Conservation (phyloP, 92 coral and sea anemone species). For the Isaurus tuberculatus region DNA sequence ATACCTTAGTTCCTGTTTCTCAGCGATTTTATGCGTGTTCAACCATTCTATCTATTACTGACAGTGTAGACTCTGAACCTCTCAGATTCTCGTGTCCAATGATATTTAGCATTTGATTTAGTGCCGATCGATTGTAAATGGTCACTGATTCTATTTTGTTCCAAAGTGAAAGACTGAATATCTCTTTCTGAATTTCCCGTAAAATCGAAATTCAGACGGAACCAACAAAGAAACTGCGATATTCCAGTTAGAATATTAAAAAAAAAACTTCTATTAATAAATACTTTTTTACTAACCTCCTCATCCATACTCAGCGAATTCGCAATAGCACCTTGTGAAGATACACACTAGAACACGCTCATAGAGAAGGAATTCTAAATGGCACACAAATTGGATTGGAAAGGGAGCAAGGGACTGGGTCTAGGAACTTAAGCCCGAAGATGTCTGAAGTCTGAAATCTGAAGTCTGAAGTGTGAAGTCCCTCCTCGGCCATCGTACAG, state of each 20-base stretch:
- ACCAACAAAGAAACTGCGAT: neutral
- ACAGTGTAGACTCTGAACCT: neutral
- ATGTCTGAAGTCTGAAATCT: neutral
- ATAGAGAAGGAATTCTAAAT: neutral
- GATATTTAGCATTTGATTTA: neutral
- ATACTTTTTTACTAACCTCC: neutral
- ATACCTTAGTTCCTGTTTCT: neutral
- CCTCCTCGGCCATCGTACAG: neutral
- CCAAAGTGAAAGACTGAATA: neutral
- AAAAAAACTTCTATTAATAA: neutral
- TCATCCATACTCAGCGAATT: neutral
- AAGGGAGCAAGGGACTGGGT: neutral
- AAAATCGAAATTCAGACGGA: neutral
- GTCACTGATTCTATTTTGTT: neutral
- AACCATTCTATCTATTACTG: neutral
- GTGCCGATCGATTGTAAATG: neutral
- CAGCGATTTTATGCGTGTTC: neutral
- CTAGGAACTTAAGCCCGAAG: neutral
- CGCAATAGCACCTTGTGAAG: slow-evolving; percentile 2
- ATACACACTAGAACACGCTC: neutral
- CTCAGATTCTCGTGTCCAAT: neutral
- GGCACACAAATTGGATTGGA: neutral
- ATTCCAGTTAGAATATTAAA: neutral
- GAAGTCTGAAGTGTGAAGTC: neutral
- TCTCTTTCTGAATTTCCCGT: neutral